These are phyloP conservation scores for Semicossyphus pulcher DNA, from an alignment of 2,113 vertebrate genomes.

Conservation along the genomic window DNA sequence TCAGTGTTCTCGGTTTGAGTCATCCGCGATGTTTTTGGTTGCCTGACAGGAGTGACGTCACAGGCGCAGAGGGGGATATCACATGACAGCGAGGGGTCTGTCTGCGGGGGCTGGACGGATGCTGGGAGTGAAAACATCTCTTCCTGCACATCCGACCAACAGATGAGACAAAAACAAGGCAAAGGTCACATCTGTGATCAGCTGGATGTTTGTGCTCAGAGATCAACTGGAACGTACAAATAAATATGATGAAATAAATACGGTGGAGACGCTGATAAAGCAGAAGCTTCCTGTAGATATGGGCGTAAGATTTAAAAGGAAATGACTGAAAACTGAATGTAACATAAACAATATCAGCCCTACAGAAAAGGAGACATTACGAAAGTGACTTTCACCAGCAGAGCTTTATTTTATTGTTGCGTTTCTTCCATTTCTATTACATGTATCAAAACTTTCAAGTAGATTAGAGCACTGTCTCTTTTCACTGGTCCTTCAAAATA, in stretches of 20 bases:
- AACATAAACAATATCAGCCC: not conserved
- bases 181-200: conserved; percentile 48
- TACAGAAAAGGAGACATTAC: not conserved
- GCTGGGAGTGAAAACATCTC: not conserved
- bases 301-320: not conserved
- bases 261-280: not conserved
- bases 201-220: conserved; percentile 14
- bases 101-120: not conserved
- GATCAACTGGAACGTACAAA: not conserved
- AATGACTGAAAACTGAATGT: not conserved
- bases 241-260: not conserved
- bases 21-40: not conserved
- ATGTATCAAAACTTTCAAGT: too few species aligned
- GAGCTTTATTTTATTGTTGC: too few species aligned
- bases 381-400: too few species aligned
- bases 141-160: not conserved
- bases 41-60: not conserved
- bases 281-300: not conserved
- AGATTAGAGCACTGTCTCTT: too few species aligned
- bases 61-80: not conserved
- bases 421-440: too few species aligned
- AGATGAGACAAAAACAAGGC: not conserved
- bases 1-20: not conserved
- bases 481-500: too few species aligned
- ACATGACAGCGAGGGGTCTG: not conserved